These are phyloP conservation scores for Pemphredon lugubris DNA, from an alignment of 2,888 invertebrate species.

Conservation along the genomic window DNA sequence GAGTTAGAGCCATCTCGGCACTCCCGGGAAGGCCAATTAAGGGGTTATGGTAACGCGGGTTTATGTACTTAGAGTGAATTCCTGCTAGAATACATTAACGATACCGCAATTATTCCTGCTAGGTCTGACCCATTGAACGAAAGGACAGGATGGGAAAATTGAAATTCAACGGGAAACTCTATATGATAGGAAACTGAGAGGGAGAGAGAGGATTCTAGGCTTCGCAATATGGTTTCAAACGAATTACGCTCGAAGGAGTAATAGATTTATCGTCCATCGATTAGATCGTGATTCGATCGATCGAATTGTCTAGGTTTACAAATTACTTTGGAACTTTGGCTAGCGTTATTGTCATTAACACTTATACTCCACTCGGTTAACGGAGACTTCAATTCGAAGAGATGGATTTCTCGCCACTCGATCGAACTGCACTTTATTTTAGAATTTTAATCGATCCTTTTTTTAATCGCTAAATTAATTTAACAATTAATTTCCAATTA, in stretches of 20 bases:
- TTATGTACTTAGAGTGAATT: constrained; percentile 67
- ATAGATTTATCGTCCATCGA: too few relatives aligned
- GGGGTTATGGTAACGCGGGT: constrained; percentile 66
- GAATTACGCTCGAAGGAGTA: neutral
- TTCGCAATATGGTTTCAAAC: neutral
- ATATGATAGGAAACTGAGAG: neutral
- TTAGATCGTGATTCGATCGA: too few relatives aligned
- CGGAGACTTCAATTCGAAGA: too few relatives aligned
- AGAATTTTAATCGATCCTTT: too few relatives aligned
- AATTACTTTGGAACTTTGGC: too few relatives aligned
- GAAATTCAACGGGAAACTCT: constrained; percentile 24
- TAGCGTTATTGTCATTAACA: too few relatives aligned
- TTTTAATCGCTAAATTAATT: too few relatives aligned
- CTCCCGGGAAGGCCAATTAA: constrained; percentile 67
- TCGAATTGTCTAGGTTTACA: too few relatives aligned
- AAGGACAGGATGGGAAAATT: constrained; percentile 16
- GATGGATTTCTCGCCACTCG: too few relatives aligned
- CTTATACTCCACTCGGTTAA: too few relatives aligned
- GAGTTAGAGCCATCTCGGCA: constrained; percentile 49
- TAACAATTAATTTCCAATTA: too few relatives aligned
- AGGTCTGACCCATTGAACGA: constrained; percentile 38
- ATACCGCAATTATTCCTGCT: constrained; percentile 59
- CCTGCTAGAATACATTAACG: constrained; percentile 55
- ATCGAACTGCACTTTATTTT: too few relatives aligned
- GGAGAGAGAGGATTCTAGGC: neutral